Percentiles rank a stretch among this genome's conserved stretches.
Conservation (phyloP, 2,797 vertebrate genomes). For the Sternotherus odoratus region DNA sequence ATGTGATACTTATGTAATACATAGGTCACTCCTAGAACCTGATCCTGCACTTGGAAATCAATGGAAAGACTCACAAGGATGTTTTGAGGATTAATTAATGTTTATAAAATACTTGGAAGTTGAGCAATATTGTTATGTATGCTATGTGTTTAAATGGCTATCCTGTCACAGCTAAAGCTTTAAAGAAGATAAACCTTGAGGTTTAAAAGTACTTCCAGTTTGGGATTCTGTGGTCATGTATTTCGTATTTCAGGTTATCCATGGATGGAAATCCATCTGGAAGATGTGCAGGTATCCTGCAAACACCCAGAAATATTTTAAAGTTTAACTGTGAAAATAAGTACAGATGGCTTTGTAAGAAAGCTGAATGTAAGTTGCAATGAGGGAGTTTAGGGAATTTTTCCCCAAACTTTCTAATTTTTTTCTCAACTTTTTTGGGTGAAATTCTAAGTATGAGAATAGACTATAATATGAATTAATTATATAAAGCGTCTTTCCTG, state of each 20-base stretch:
- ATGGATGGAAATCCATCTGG: neutral
- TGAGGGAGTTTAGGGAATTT: neutral
- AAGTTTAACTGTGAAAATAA: neutral
- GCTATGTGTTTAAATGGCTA: neutral
- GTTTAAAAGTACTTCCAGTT: neutral
- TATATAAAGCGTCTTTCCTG: neutral
- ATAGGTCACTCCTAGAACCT: neutral
- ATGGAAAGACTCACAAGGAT: neutral
- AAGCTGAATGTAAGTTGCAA: neutral
- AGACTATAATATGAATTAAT: neutral
- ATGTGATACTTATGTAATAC: neutral
- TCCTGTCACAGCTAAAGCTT: neutral
- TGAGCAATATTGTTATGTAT: neutral
- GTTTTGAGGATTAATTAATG: neutral
- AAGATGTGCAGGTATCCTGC: slow-evolving; percentile 1
- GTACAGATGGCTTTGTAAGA: slow-evolving; percentile 19
- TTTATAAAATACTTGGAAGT: neutral
- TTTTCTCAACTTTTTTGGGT: neutral
- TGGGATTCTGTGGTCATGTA: neutral
- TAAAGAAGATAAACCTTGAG: neutral
- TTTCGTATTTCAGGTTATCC: neutral
- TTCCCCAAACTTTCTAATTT: too few species aligned
- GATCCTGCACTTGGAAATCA: neutral
- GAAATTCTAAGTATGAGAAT: neutral
- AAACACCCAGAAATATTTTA: neutral